Evolutionary conservation across 2,888 invertebrate species (phyloP).

Genomic region (Nemotelus nigrinus): DNA sequence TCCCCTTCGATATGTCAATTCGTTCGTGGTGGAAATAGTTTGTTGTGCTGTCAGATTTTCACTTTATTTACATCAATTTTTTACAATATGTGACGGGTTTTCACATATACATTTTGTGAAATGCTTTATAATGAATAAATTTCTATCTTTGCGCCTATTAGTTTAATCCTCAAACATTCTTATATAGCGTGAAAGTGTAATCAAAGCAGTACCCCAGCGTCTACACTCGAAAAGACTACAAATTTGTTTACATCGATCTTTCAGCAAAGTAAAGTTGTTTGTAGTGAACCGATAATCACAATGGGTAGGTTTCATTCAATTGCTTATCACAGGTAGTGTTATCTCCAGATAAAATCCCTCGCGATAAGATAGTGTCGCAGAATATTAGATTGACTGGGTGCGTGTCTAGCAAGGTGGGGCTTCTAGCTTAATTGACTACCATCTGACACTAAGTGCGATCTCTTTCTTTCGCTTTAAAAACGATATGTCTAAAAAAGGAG

Average conservation of each 20-base stretch:
- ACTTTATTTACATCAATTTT: slow-evolving; percentile 11
- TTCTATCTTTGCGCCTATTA: neutral
- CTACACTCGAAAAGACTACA: neutral
- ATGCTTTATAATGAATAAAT: neutral
- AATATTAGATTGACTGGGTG: neutral
- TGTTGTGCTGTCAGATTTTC: slow-evolving; percentile 24
- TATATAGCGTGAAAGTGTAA: neutral
- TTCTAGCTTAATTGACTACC: slow-evolving; percentile 23
- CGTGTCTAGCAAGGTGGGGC: slow-evolving; percentile 35
- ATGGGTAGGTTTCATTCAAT: slow-evolving; percentile 31
- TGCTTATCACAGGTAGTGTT: neutral
- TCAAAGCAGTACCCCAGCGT: neutral
- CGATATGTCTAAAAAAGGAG: neutral
- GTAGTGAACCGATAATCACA: neutral
- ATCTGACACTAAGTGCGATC: neutral
- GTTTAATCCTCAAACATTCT: neutral
- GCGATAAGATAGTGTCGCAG: slow-evolving; percentile 24
- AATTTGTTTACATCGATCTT: slow-evolving; percentile 22
- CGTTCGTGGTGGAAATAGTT: neutral
- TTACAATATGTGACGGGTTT: slow-evolving; percentile 7
- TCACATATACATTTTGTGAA: neutral
- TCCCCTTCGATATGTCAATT: slow-evolving; percentile 13
- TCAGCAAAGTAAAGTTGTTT: neutral
- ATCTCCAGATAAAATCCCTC: slow-evolving; percentile 2
- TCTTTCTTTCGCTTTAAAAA: neutral